Conservation (phyloP, 2,113 vertebrate genomes). For the Cynocephalus volans region DNA sequence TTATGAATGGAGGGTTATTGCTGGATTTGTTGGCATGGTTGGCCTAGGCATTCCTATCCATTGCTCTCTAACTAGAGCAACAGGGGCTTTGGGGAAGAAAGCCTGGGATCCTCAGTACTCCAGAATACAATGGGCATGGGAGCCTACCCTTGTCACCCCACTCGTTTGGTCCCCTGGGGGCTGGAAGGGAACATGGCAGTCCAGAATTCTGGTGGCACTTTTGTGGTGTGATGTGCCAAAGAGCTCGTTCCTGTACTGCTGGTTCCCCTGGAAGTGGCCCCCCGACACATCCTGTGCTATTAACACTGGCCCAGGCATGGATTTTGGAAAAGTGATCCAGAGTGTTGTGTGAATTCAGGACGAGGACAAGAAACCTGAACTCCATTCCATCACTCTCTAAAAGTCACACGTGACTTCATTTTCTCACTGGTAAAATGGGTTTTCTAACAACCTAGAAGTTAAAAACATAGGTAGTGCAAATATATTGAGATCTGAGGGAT, state of each 20-base stretch:
- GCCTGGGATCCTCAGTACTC: not conserved
- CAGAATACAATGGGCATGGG: accelerated
- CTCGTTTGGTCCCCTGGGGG: not conserved
- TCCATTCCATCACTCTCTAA: not conserved
- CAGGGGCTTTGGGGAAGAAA: not conserved
- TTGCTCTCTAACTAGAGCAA: not conserved
- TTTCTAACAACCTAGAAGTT: not conserved
- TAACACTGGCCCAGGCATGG: no score
- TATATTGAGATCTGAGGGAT: not conserved
- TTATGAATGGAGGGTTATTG: not conserved
- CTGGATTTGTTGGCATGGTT: not conserved
- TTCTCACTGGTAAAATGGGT: not conserved
- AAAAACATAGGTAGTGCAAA: not conserved
- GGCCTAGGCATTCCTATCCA: not conserved
- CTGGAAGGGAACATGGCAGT: not conserved
- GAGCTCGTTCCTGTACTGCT: no score
- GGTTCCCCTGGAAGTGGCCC: not conserved
- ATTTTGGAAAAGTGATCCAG: not conserved
- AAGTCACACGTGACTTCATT: not conserved
- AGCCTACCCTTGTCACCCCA: not conserved
- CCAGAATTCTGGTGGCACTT: not conserved
- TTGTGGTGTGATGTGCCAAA: not conserved
- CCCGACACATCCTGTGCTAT: accelerated
- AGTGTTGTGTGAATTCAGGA: not conserved
- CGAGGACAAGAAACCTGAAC: not conserved